Percentiles rank a stretch among this genome's conserved stretches.
phyloP scores from a whole-genome alignment of 2,113 vertebrate species.

The Xyrauchen texanus region DNA sequence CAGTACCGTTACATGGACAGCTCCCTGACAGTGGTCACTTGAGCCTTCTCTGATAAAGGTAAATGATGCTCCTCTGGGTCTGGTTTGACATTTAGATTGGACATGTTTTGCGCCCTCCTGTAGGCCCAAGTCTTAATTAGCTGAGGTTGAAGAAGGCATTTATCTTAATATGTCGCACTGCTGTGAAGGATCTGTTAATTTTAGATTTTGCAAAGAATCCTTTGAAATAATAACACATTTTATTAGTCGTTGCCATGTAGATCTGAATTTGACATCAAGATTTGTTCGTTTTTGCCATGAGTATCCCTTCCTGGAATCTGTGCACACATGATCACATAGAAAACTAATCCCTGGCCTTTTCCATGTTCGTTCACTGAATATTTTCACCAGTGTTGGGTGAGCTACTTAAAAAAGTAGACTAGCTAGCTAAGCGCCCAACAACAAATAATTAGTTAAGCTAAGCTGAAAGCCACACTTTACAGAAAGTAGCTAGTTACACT shows the following conservation, averaged over 20 bases:
- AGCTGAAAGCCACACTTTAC: no score
- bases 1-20: not conserved
- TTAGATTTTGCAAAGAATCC: not conserved
- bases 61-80: constrained; percentile 25
- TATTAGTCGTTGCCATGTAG: no score
- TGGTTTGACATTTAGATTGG: constrained; percentile 8
- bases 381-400: no score
- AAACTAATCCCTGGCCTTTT: no score
- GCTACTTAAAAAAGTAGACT: no score
- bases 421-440: no score
- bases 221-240: no score
- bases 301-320: no score
- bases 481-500: no score
- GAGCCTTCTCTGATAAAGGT: constrained; percentile 13
- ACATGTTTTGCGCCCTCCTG: constrained; percentile 34
- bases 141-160: constrained; percentile 18
- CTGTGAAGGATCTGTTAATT: not conserved
- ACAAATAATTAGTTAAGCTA: no score
- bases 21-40: not conserved
- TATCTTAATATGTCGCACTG: constrained; percentile 39
- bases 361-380: no score
- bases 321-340: no score
- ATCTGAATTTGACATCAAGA: not conserved
- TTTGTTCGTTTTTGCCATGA: not conserved
- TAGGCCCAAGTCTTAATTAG: constrained; percentile 41